phyloP scores from a whole-genome alignment of 2,888 invertebrate genomes.

The Lottia scabra region DNA sequence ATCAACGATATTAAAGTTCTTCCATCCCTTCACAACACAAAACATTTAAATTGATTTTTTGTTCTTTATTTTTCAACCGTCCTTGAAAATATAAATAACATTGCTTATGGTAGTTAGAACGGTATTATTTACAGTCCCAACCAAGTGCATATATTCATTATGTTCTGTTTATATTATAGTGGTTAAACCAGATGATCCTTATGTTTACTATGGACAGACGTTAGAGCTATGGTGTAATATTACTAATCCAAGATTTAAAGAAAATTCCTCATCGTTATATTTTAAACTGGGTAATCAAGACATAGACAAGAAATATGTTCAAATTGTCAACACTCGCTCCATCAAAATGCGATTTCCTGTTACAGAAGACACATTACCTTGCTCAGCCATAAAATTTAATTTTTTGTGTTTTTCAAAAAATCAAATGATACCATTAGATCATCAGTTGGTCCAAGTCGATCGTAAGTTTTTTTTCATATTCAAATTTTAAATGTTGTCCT shows the following conservation, averaged over 20 bases:
- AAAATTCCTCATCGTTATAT: constrained; percentile 25
- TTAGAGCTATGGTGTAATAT: constrained; percentile 51
- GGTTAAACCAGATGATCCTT: constrained; percentile 43
- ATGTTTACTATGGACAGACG: constrained; percentile 47
- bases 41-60: too few species aligned
- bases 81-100: too few species aligned
- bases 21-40: too few species aligned
- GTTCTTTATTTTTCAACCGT: too few species aligned
- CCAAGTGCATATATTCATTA: background rate
- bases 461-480: constrained; percentile 39
- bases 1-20: too few species aligned
- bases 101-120: too few species aligned
- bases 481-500: too few species aligned
- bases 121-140: too few species aligned
- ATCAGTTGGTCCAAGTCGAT: constrained; percentile 47
- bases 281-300: constrained; percentile 34
- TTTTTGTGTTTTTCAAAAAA: background rate
- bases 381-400: background rate
- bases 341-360: constrained; percentile 46
- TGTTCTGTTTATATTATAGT: constrained; percentile 34
- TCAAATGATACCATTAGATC: background rate
- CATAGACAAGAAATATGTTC: constrained; percentile 35
- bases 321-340: constrained; percentile 41
- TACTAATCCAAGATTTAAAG: constrained; percentile 37
- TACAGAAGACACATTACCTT: constrained; percentile 14